Conservation (phyloP, 2,888 invertebrate genomes). For the Brachyopa scutellaris region DNA sequence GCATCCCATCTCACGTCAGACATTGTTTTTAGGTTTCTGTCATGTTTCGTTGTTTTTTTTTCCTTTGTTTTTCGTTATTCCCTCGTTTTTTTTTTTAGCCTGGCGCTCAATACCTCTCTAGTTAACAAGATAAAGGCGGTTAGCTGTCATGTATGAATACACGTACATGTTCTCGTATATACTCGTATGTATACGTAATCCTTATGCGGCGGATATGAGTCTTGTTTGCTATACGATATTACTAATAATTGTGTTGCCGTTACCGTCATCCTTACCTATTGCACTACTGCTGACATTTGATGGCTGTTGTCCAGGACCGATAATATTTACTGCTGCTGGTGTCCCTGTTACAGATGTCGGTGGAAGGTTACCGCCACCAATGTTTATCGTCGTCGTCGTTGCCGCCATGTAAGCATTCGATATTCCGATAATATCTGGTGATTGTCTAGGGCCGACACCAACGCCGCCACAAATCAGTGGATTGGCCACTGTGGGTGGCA, state of each 20-base stretch:
- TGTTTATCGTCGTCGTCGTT: conserved; percentile 13
- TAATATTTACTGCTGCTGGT: conserved; percentile 53
- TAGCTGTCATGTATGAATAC: conserved; percentile 2
- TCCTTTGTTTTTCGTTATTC: background rate
- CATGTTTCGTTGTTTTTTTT: conserved; percentile 10
- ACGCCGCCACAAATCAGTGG: conserved; percentile 73
- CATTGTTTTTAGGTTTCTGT: conserved; percentile 30
- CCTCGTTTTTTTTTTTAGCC: too few species aligned
- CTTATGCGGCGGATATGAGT: conserved; percentile 25
- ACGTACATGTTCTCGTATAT: background rate
- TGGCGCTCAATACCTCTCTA: conserved; percentile 42
- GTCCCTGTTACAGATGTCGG: conserved; percentile 78
- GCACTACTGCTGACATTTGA: conserved; percentile 72
- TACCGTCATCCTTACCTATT: conserved; percentile 75
- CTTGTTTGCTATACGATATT: conserved; percentile 52
- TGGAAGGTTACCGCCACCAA: conserved; percentile 74
- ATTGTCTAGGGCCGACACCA: conserved; percentile 77
- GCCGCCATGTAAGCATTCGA: conserved; percentile 76
- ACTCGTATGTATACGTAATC: conserved; percentile 19
- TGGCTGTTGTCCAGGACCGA: conserved; percentile 73
- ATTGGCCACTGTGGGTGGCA: conserved; percentile 74
- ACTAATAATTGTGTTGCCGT: conserved; percentile 62
- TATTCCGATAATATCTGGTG: conserved; percentile 80
- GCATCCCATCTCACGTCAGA: background rate
- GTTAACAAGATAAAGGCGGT: conserved; percentile 64